A percentile compares a stretch with the other conserved stretches of the same genome.
These are phyloP conservation scores for Coptotermes formosanus DNA, from an alignment of 1,140 invertebrate genomes.

Conservation along the genomic window DNA sequence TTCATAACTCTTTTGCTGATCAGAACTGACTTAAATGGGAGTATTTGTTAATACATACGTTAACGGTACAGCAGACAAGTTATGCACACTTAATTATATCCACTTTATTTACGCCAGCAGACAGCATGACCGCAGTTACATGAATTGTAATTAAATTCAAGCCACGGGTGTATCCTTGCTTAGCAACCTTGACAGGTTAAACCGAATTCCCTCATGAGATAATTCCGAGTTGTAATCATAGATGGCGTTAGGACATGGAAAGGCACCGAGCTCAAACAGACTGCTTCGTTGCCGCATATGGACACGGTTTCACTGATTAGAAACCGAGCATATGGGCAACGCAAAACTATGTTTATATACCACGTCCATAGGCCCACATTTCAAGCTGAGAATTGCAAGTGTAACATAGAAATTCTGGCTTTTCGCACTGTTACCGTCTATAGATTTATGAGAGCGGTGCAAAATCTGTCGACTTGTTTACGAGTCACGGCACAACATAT, in stretches of 20 bases:
- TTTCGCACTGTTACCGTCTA: too few relatives aligned
- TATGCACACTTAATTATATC: not conserved
- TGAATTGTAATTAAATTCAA: not conserved
- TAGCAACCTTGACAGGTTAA: not conserved
- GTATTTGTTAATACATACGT: not conserved
- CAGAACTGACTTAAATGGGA: not conserved
- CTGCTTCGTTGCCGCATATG: too few relatives aligned
- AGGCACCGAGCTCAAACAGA: too few relatives aligned
- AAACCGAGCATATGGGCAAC: too few relatives aligned
- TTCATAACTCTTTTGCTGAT: not conserved
- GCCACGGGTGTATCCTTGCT: not conserved
- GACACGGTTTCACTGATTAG: too few relatives aligned
- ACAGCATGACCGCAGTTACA: not conserved
- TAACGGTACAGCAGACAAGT: not conserved
- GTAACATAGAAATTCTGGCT: too few relatives aligned
- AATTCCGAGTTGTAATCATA: not conserved
- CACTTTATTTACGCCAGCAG: not conserved
- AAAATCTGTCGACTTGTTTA: too few relatives aligned
- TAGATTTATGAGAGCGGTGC: too few relatives aligned
- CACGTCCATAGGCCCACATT: too few relatives aligned
- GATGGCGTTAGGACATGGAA: not conserved
- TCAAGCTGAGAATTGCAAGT: too few relatives aligned
- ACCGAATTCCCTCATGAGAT: not conserved
- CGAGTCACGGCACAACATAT: too few relatives aligned
- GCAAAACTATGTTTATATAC: too few relatives aligned